Percentiles rank a stretch among this genome's conserved stretches.
Conservation (phyloP, 2,888 invertebrate species). For the Calameuta idolon region DNA sequence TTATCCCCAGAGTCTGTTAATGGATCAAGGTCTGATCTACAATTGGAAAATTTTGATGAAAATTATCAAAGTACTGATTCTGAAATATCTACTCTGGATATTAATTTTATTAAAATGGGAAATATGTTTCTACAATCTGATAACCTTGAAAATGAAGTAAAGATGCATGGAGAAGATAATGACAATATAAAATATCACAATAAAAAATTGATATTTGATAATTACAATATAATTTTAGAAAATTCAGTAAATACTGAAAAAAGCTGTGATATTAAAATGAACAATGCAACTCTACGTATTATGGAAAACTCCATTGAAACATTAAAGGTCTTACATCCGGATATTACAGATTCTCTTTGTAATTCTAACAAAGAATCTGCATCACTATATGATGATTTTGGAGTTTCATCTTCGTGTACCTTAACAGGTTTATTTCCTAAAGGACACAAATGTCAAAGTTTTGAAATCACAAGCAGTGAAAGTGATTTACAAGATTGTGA, state of each 20-base stretch:
- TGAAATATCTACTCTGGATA: conserved; percentile 28
- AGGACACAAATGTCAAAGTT: background rate
- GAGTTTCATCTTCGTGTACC: background rate
- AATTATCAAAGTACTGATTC: conserved; percentile 29
- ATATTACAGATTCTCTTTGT: background rate
- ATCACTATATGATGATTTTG: background rate
- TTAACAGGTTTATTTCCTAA: background rate
- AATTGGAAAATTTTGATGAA: conserved; percentile 28
- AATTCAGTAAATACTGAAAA: background rate
- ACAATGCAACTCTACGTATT: background rate
- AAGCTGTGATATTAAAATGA: background rate
- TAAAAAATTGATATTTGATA: conserved; percentile 13
- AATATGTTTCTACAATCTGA: conserved; percentile 23
- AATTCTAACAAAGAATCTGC: background rate
- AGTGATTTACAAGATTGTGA: background rate
- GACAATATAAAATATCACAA: background rate
- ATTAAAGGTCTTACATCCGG: background rate
- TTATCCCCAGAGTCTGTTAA: conserved; percentile 26
- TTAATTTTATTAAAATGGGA: conserved; percentile 39
- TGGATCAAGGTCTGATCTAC: conserved; percentile 29
- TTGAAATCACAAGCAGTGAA: background rate
- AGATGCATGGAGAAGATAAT: background rate
- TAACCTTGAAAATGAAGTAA: background rate
- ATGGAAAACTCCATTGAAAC: background rate
- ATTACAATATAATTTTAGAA: background rate